Base-by-base conservation (phyloP, 2,113 vertebrate species). In the Phyllostomus hastatus region DNA sequence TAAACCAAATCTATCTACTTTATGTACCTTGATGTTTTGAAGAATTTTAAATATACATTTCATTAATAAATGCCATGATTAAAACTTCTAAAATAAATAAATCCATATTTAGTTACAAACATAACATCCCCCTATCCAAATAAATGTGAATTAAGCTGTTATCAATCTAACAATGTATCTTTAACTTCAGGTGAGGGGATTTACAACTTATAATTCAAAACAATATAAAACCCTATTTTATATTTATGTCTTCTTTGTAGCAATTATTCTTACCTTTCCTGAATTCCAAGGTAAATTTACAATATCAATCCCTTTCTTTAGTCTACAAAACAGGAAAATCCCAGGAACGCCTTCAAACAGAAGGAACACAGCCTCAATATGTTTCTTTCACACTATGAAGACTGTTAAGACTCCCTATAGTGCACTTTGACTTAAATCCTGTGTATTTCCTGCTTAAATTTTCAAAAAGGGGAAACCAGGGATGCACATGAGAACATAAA, bases 381-480 rank as follows among this genome's bases (percentile, higher is more conserved):
- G 97, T 96, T 97, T 97, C 93, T 96, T 95, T 97, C 91, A 26
- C 76, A 52, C 97, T 93, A 81, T 79, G 84, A 97, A 97, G 86
- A 92, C 61, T 73, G 95, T 97, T 97, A 98, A 96, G 97, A 95
- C 95, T 97, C 97, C 97, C 97, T 46, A 0, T 50, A 94, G 97
- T 28, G 96, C 89, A 96, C 95, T 98, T 97, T 88, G 69, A 92
- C 96, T 96, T 97, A 97, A 96, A 92, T 91, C 86, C 97, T 97
- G 97, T 97, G 97, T 97, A 98, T 98, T 97, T 97, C 89, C 95
- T 97, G 95, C 97, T 97, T 97, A 97, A 93, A 97, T 96, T 97
- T 98, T 96, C 97, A 97, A 97, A 95, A 90, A 95, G 75, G 87
- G 96, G 97, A 92, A 95, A 90, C 91, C 57, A 92, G 97, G 95